Evolutionary conservation across 2,113 vertebrate species (phyloP), one percentile per base, ranked within the genome.

Genomic region (Hydrochoerus hydrochaeris): DNA sequence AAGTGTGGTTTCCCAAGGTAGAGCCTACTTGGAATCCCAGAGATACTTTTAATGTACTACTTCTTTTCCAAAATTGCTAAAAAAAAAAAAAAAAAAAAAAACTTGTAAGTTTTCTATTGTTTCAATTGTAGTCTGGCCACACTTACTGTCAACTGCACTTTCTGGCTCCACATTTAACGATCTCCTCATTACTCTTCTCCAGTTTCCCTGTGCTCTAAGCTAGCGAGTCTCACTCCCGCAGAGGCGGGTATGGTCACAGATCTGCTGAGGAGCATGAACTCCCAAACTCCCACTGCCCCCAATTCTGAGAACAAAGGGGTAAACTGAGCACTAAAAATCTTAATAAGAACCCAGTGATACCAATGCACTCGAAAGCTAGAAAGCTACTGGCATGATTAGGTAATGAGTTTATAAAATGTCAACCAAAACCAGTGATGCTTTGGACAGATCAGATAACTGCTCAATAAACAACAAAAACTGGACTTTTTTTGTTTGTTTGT

Each of bases 11-110:
- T 85, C 87, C 90, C 69, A 54, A 71, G 63, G 80, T 2, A 80
- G 20, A 86, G 84, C 17, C 17, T 58, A 57, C 7, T 38, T 62
- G 75, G n/a, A 44, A 58, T 85, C 77, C 46, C 16, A n/a, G 20
- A n/a, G 20, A 52, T 20, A 30, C 16, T 67, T 60, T 87, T 75
- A 60, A 30, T 12, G 22, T 8, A 30, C 0, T 38, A 12, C 2
- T 41, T 93, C 30, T 81, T 89, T 73, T 17, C 58, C 85, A 26
- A 91, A 49, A 4, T 49, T 30, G 32, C 75, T 62, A 80, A 78
- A 58, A 94, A 80, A 94, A 67, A 95, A 38, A 75, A 95, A 67
- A 95, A 32, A 54, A 54, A 58, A 58, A 75, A 94, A 63, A 95
- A 35, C 57, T 24, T 88, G 63, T 22, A 16, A 5, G 19, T 49